Conservation (phyloP, 2,888 invertebrate genomes). For the Trimorus sp. region DNA sequence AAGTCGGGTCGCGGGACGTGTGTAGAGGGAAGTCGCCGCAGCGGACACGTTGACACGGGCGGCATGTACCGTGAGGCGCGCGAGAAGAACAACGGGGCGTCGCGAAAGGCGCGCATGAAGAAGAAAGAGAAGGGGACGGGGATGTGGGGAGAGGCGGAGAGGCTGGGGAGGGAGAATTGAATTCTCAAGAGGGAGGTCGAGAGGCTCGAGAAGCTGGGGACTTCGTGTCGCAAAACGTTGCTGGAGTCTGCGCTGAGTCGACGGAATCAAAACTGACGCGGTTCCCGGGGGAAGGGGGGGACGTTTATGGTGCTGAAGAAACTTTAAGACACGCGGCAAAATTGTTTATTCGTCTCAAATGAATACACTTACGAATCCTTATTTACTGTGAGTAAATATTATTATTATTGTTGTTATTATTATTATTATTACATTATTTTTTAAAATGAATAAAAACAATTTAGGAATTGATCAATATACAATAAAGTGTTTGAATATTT, state of each 20-base stretch:
- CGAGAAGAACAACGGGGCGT: slow-evolving; percentile 91
- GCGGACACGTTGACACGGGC: not conserved
- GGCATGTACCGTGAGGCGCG: slow-evolving; percentile 86
- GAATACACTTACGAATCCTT: no score
- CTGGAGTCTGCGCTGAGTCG: slow-evolving; percentile 85
- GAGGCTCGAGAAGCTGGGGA: slow-evolving; percentile 87
- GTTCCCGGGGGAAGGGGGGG: not conserved
- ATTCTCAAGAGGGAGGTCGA: slow-evolving; percentile 86
- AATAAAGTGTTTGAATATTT: no score
- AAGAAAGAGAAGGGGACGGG: slow-evolving; percentile 85
- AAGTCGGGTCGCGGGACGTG: no score
- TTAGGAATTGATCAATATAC: no score
- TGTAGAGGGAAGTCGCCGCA: slow-evolving; percentile 16
- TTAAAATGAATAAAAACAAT: no score
- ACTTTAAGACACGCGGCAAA: no score
- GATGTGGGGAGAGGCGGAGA: slow-evolving; percentile 83
- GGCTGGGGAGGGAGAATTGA: slow-evolving; percentile 85
- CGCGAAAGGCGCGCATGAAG: slow-evolving; percentile 88
- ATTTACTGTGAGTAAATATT: no score
- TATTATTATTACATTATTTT: no score
- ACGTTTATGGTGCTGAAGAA: no score
- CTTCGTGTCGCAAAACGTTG: slow-evolving; percentile 85
- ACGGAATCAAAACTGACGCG: slow-evolving; percentile 68
- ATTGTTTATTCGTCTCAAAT: no score
- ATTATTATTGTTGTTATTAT: no score